Evolutionary conservation across 2,888 invertebrate species (phyloP).

Genomic region (Heptascelio sp.): DNA sequence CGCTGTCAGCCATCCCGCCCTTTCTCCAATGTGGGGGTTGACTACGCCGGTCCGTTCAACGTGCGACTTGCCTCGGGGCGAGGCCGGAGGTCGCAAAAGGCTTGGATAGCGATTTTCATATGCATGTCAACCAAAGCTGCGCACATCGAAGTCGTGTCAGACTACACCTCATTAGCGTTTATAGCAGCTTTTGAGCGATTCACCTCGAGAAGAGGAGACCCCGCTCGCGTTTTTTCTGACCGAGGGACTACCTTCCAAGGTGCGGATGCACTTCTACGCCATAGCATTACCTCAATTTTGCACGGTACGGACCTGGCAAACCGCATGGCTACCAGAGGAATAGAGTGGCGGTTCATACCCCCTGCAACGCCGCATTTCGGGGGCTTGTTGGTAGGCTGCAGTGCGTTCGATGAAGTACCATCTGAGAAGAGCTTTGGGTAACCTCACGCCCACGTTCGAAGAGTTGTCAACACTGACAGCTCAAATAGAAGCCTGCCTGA

Average conservation of each 20-base stretch:
- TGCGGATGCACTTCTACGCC: no score
- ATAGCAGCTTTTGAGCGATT: neutral
- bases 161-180: neutral
- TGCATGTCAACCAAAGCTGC: conserved; percentile 16
- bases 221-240: neutral
- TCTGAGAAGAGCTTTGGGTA: no score
- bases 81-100: conserved; percentile 8
- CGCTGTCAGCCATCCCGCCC: neutral
- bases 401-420: no score
- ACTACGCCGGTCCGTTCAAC: conserved; percentile 8
- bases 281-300: no score
- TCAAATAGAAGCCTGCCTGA: no score
- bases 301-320: no score
- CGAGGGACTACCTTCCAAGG: neutral
- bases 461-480: no score
- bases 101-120: conserved; percentile 22
- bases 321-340: no score
- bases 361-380: no score
- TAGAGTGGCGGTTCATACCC: no score
- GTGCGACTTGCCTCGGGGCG: neutral
- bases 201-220: neutral
- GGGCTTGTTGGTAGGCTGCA: no score
- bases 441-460: no score
- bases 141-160: conserved; percentile 1
- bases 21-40: neutral